Evolutionary conservation across 2,888 invertebrate species (phyloP).

Genomic region (Amphiduros pacificus): DNA sequence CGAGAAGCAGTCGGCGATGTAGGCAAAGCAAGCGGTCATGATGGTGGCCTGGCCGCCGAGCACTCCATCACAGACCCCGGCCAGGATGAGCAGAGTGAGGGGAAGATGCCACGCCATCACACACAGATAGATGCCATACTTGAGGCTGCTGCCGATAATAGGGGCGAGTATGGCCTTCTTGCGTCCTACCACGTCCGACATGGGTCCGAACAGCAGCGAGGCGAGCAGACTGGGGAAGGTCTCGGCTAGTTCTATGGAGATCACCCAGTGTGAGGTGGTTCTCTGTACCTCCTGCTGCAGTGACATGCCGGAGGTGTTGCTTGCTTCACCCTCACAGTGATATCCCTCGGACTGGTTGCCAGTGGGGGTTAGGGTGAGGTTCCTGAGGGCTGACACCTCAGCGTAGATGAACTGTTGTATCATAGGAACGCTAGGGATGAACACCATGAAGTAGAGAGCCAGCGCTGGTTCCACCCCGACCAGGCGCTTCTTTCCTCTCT

Average conservation of each 20-base stretch:
- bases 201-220: background rate
- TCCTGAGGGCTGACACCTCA: background rate
- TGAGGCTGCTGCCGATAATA: background rate
- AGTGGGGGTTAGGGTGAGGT: no score
- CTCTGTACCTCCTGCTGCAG: background rate
- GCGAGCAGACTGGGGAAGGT: background rate
- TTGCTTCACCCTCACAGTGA: no score
- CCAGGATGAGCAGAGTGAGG: background rate
- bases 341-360: background rate
- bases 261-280: background rate
- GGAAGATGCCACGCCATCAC: background rate
- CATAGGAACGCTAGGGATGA: background rate
- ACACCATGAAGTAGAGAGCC: background rate
- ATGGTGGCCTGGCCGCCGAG: background rate
- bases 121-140: background rate
- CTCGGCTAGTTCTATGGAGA: background rate
- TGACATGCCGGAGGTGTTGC: background rate
- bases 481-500: no score
- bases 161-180: background rate
- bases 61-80: background rate
- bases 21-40: background rate
- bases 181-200: slow-evolving; percentile 1
- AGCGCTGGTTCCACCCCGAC: slow-evolving; percentile 5
- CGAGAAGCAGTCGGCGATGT: slow-evolving; percentile 4
- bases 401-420: background rate